Evolutionary conservation across 2,888 invertebrate species (phyloP), one percentile per base, ranked within the genome.

Genomic region (Tipula unca): DNA sequence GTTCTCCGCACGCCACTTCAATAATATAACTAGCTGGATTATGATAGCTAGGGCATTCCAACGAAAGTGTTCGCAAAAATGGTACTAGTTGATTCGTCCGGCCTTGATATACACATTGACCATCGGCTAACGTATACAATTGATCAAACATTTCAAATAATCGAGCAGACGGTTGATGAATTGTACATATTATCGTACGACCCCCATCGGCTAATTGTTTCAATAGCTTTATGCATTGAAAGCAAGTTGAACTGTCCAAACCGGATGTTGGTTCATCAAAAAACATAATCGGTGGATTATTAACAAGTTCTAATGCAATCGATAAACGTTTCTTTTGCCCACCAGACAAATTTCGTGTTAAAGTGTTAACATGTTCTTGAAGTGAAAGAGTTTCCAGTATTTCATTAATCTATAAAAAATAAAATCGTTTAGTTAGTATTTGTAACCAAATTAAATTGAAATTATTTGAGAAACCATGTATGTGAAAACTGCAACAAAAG

Each of bases 251-350:
- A 88, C 98, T 98, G 92, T 99, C 98, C 89, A 99, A 91, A 3
- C 98, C 98, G 87, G 98, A 98, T 87, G 98, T 98, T 0, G 98
- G 98, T 90, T 98, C 98, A 90, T 98, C 98, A 90, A 98, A 98
- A 92, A 98, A 98, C 98, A 98, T 98, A 87, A 98, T 95, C 0
- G 98, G 98, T 10, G 98, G 98, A 91, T 98, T 98, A 92, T 97
- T 98, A 87, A 98, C 98, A 87, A 98, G 92, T 91, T 98, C 98
- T 87, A 98, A 91, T 20, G 98, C 98, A 87, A 98, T 98, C 0
- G 98, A 98, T 1, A 98, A 93, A 88, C 98, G 95, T 89, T 98
- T 98, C 91, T 98, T 96, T 90, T 98, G 98, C 0, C 98, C 98
- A 29, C 98, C 98, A 0, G 98, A 98, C 85, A 98, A 93, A 89